Evolutionary conservation across 2,888 invertebrate genomes (phyloP), one percentile per base, ranked within the genome.

Genomic region (Pyrgus malvae): DNA sequence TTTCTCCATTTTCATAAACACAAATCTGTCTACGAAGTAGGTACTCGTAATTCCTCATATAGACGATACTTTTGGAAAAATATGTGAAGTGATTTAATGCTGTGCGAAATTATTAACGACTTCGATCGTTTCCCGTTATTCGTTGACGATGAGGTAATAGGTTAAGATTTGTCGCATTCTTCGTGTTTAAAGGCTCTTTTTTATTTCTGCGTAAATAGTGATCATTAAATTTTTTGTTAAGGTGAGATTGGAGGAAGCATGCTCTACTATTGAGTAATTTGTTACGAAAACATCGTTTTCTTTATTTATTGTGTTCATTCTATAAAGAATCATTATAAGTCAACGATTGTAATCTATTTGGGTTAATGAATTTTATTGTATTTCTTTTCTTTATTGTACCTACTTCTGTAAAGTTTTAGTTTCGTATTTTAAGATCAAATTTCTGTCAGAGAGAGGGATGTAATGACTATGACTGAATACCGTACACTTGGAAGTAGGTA

Each of bases 251-350:
- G 37, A 58, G 51, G 44, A 21, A 58, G 44, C 38, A 27, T 58
- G 25, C 11, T 48, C 37, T 55, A 58, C 55, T 53, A 44, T 55
- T 59, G 53, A 54, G 48, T 48, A 37, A 48, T 48, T 46, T 48
- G 12, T 48, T 48, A 48, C 37, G 37, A 48, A 48, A 48, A 38
- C 48, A 46, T 12, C 12, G 7, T 40, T 35, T 35, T 35, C 23
- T 48, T 31, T 37, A 19, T 12, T 14, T 16, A 46, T 50, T 38
- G 14, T 37, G 44, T n/a, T 37, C 44, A 17, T 23, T n/a, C n/a
- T n/a, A 40, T 46, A 23, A 55, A 46, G 6, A 21, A 33, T 33
- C 16, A 19, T 44, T 51, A 14, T 9, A n/a, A 19, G 40, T 45
- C 17, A 9, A 7, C 8, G 7, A 19, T 8, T 31, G 12, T 45